Evolutionary conservation across 2,113 vertebrate genomes (phyloP).

Genomic region (Sisor rabdophorus): DNA sequence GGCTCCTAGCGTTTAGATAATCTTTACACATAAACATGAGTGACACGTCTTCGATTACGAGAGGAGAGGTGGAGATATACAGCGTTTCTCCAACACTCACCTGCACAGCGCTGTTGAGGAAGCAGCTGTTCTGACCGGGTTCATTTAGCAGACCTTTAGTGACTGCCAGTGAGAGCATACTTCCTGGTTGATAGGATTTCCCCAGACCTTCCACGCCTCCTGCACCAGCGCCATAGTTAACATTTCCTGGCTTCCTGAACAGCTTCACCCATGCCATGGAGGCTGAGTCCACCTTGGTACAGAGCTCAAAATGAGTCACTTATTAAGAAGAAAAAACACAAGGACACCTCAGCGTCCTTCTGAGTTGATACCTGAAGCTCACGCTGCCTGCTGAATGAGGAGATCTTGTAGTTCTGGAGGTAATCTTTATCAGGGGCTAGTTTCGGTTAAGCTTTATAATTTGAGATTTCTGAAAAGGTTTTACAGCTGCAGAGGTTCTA

Average conservation of each 20-base stretch:
- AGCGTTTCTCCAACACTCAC: conserved; percentile 63
- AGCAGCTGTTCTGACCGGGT: conserved; percentile 96
- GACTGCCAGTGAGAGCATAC: conserved; percentile 89
- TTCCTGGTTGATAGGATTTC: conserved; percentile 92
- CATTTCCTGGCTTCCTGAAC: conserved; percentile 84
- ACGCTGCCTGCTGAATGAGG: conserved; percentile 3
- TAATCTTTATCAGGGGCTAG: neutral
- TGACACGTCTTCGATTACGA: no score
- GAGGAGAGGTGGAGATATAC: neutral
- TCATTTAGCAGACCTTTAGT: conserved; percentile 95
- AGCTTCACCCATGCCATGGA: conserved; percentile 95
- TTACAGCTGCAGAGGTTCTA: neutral
- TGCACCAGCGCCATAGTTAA: conserved; percentile 42
- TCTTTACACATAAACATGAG: neutral
- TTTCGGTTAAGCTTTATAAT: conserved; percentile 11
- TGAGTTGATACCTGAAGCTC: conserved; percentile 12
- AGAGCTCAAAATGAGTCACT: conserved; percentile 38
- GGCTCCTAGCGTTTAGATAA: no score
- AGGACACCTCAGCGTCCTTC: conserved; percentile 6
- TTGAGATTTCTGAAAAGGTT: conserved; percentile 21
- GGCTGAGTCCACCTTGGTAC: conserved; percentile 59
- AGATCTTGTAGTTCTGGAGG: conserved; percentile 1
- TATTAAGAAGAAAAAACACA: neutral
- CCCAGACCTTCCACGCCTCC: conserved; percentile 54
- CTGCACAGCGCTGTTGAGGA: conserved; percentile 99